Evolutionary conservation across 2,888 invertebrate genomes (phyloP).

Genomic region (Tipula helvola): DNA sequence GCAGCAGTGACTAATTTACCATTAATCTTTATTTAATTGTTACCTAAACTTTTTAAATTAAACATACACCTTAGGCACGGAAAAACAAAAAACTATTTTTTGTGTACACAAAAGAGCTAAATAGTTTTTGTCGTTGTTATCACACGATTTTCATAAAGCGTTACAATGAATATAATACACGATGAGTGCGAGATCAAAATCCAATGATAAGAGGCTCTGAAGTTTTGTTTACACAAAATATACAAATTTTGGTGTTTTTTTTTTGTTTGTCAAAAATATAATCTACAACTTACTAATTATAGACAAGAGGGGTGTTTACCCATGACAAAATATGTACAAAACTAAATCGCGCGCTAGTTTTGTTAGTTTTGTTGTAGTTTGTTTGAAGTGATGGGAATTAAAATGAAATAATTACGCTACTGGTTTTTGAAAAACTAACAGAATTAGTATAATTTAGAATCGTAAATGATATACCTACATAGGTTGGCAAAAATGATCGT

Average conservation of each 20-base stretch:
- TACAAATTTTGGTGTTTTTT: not conserved
- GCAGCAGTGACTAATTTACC: not conserved
- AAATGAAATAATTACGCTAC: not conserved
- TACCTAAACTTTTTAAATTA: not conserved
- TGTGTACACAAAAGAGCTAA: not conserved
- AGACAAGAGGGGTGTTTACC: not conserved
- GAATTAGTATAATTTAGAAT: not conserved
- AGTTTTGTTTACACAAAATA: not conserved
- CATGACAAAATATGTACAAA: slow-evolving; percentile 4
- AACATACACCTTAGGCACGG: not conserved
- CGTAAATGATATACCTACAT: not conserved
- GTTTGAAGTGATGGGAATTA: not conserved
- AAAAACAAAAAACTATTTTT: not conserved
- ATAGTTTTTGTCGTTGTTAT: not conserved
- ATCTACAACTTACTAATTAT: not conserved
- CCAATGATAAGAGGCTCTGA: not conserved
- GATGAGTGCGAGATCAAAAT: not conserved
- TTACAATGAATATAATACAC: not conserved
- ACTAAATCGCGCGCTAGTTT: not conserved
- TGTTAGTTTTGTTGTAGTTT: not conserved
- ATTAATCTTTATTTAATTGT: slow-evolving; percentile 4
- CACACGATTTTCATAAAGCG: slow-evolving; percentile 4
- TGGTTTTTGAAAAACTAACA: not conserved
- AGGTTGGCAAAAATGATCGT: not conserved
- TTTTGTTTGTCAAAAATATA: not conserved